These are phyloP conservation scores for Zophobas atratus DNA, from an alignment of 1,140 invertebrate species.

Conservation along the genomic window DNA sequence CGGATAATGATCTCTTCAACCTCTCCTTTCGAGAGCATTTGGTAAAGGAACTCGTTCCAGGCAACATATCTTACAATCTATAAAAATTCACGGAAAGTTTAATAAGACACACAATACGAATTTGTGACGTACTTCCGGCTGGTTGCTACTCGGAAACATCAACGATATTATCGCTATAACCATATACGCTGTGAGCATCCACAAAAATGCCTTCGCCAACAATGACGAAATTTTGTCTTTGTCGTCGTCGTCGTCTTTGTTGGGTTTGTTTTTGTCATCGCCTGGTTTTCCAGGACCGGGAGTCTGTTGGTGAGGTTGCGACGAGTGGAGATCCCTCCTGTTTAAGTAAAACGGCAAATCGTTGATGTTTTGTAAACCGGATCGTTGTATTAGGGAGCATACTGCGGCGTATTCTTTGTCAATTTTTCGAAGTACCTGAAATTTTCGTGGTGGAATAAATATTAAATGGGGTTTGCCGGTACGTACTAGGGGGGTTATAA, in stretches of 20 bases:
- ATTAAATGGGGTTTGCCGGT: neutral
- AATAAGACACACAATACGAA: neutral
- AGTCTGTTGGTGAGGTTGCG: constrained; percentile 58
- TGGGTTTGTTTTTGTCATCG: constrained; percentile 65
- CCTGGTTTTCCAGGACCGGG: constrained; percentile 55
- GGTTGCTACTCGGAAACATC: constrained; percentile 79
- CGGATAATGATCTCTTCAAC: constrained; percentile 89
- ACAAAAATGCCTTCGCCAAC: constrained; percentile 80
- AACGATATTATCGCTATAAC: constrained; percentile 80
- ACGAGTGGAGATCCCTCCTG: constrained; percentile 53
- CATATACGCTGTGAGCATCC: constrained; percentile 83
- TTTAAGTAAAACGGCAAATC: constrained; percentile 63
- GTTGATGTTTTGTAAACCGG: constrained; percentile 65
- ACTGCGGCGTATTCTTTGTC: constrained; percentile 70
- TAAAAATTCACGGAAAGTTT: constrained; percentile 46
- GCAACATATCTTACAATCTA: constrained; percentile 81
- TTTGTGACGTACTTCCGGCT: constrained; percentile 76
- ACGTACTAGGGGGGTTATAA: too few relatives aligned
- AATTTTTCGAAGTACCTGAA: constrained; percentile 62
- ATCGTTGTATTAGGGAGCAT: constrained; percentile 64
- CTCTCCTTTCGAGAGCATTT: constrained; percentile 94
- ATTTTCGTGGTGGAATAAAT: neutral
- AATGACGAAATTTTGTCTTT: constrained; percentile 78
- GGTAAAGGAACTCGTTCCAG: constrained; percentile 96
- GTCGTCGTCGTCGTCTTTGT: constrained; percentile 73